These are phyloP conservation scores for Siniperca obscura DNA, from an alignment of 2,797 vertebrate species.

Conservation along the genomic window DNA sequence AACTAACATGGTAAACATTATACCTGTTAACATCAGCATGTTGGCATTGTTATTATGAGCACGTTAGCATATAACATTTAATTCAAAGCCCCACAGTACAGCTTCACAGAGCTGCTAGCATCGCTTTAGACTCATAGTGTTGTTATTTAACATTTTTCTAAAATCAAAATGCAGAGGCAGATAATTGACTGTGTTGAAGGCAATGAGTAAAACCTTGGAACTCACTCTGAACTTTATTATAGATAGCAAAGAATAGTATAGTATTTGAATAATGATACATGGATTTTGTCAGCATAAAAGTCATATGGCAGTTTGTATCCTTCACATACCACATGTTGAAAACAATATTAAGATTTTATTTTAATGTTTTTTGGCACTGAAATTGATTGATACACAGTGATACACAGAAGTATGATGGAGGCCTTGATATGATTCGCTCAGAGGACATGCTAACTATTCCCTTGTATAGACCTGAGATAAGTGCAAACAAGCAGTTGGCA, in stretches of 20 bases:
- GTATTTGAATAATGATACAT: conserved; percentile 9
- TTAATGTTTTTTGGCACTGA: conserved; percentile 14
- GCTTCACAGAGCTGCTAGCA: neutral
- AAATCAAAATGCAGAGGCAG: conserved; percentile 1
- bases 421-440: conserved; percentile 40
- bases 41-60: neutral
- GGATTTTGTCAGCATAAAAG: neutral
- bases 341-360: conserved; percentile 17
- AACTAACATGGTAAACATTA: neutral
- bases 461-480: conserved; percentile 43
- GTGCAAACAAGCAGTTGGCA: conserved; percentile 49
- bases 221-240: conserved; percentile 13
- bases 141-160: neutral
- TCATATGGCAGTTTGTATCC: neutral
- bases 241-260: neutral
- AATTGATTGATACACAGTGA: neutral
- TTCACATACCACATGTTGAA: neutral
- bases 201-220: conserved; percentile 35
- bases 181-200: conserved; percentile 19
- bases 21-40: neutral
- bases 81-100: neutral
- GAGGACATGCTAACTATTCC: conserved; percentile 43
- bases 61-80: neutral
- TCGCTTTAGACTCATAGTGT: neutral
- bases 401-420: conserved; percentile 1